Percentiles rank a stretch among this genome's conserved stretches.
Conservation (phyloP, 2,888 invertebrate species). For the Hemithea aestivaria region DNA sequence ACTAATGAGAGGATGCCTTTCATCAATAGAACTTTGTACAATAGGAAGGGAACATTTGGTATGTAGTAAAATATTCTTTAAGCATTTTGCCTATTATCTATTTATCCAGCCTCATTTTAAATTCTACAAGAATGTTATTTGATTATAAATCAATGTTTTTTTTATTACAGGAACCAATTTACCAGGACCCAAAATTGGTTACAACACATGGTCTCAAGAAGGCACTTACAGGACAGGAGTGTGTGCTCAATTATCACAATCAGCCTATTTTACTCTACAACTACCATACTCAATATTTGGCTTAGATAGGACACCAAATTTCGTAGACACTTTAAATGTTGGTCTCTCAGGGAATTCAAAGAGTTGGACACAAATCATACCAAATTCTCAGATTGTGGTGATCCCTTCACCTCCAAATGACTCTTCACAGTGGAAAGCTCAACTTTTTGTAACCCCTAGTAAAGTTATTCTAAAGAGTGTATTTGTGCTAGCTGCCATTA, state of each 20-base stretch:
- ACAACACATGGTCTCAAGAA: slow-evolving; percentile 93
- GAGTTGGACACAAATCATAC: slow-evolving; percentile 95
- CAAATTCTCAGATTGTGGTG: slow-evolving; percentile 98
- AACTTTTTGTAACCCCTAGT: slow-evolving; percentile 96
- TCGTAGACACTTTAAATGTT: slow-evolving; percentile 93
- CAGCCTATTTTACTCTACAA: slow-evolving; percentile 95
- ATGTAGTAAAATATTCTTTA: slow-evolving; percentile 33
- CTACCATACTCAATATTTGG: slow-evolving; percentile 98
- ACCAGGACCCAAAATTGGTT: slow-evolving; percentile 93
- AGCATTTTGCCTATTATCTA: too few relatives aligned
- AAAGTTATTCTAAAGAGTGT: slow-evolving; percentile 95
- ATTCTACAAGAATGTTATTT: neutral
- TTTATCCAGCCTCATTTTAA: slow-evolving; percentile 2
- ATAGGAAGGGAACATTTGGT: slow-evolving; percentile 88
- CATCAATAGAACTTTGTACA: slow-evolving; percentile 85
- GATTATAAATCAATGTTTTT: too few relatives aligned
- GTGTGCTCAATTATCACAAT: slow-evolving; percentile 94
- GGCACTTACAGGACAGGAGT: slow-evolving; percentile 88
- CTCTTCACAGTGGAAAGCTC: slow-evolving; percentile 91
- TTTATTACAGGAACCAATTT: slow-evolving; percentile 85
- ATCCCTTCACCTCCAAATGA: slow-evolving; percentile 90
- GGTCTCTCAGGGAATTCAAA: slow-evolving; percentile 85
- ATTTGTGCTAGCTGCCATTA: slow-evolving; percentile 91
- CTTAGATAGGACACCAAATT: slow-evolving; percentile 98
- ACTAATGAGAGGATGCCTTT: slow-evolving; percentile 84